A percentile compares a stretch with the other conserved stretches of the same genome.
These are phyloP conservation scores for Typhlichthys eigenmanni DNA, from an alignment of 2,797 vertebrate species.

Conservation along the genomic window DNA sequence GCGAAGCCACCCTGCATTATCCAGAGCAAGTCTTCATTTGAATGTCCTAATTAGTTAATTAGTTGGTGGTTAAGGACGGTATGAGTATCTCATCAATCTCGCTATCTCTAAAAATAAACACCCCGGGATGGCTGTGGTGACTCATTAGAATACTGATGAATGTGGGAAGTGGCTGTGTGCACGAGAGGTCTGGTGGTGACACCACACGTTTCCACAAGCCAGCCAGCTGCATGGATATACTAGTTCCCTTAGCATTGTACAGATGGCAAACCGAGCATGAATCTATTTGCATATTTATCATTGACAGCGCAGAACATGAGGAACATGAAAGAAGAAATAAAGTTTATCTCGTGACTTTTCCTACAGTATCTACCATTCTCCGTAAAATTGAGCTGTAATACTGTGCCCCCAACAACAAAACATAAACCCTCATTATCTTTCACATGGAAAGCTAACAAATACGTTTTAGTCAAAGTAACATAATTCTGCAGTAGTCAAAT, in stretches of 20 bases:
- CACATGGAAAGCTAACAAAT: slow-evolving; percentile 20
- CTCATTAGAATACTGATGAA: slow-evolving; percentile 81
- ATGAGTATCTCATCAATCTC: slow-evolving; percentile 83
- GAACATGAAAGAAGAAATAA: slow-evolving; percentile 53
- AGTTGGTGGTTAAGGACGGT: slow-evolving; percentile 85
- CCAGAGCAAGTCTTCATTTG: slow-evolving; percentile 81
- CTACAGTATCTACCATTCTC: too few relatives aligned
- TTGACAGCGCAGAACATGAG: slow-evolving; percentile 24
- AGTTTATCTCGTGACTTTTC: slow-evolving; percentile 10
- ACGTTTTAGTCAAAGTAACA: slow-evolving; percentile 33
- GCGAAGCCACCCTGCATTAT: slow-evolving; percentile 72
- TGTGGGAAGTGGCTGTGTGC: slow-evolving; percentile 70
- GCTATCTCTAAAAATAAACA: slow-evolving; percentile 82
- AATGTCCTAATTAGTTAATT: slow-evolving; percentile 85
- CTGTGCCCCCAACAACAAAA: background rate
- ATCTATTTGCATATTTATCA: slow-evolving; percentile 65
- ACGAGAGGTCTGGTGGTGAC: slow-evolving; percentile 66
- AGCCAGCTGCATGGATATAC: slow-evolving; percentile 48
- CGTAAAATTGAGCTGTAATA: too few relatives aligned
- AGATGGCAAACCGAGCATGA: slow-evolving; percentile 69
- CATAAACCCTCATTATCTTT: slow-evolving; percentile 3
- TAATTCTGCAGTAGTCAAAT: slow-evolving; percentile 34
- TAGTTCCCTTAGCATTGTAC: slow-evolving; percentile 51
- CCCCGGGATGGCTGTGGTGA: slow-evolving; percentile 68
- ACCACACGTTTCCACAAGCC: slow-evolving; percentile 66